Evolutionary conservation across 2,888 invertebrate species (phyloP).

Genomic region (Timema cristinae): DNA sequence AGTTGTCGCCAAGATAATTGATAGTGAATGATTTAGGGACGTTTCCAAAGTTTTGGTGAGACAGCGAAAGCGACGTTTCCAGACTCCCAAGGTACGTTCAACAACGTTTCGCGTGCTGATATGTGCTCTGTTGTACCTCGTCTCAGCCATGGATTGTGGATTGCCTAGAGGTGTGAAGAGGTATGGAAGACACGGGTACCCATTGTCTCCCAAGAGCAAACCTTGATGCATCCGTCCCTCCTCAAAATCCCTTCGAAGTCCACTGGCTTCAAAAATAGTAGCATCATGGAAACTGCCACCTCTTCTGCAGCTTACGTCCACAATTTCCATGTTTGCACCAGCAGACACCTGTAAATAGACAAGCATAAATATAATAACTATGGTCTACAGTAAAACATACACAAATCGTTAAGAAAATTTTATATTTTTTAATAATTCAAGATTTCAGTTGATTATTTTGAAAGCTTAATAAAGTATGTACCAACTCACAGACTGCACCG

Average conservation of each 20-base stretch:
- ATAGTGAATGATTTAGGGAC: too few species aligned
- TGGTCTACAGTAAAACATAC: too few species aligned
- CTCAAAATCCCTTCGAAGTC: neutral
- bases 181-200: neutral
- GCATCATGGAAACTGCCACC: neutral
- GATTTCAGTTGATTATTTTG: too few species aligned
- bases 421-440: too few species aligned
- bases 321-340: neutral
- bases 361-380: too few species aligned
- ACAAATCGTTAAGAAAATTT: too few species aligned
- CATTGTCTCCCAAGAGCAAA: neutral
- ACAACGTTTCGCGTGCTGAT: neutral
- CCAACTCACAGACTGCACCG: too few species aligned
- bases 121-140: neutral
- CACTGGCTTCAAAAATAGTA: neutral
- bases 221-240: neutral
- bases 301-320: neutral
- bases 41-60: neutral
- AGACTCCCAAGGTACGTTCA: neutral
- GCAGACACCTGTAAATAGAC: neutral
- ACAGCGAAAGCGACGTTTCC: neutral
- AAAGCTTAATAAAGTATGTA: too few species aligned
- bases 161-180: neutral
- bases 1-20: too few species aligned
- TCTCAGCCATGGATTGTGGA: neutral